Base-by-base conservation (phyloP, 2,797 vertebrate species). In the Gephyroberyx darwinii region DNA sequence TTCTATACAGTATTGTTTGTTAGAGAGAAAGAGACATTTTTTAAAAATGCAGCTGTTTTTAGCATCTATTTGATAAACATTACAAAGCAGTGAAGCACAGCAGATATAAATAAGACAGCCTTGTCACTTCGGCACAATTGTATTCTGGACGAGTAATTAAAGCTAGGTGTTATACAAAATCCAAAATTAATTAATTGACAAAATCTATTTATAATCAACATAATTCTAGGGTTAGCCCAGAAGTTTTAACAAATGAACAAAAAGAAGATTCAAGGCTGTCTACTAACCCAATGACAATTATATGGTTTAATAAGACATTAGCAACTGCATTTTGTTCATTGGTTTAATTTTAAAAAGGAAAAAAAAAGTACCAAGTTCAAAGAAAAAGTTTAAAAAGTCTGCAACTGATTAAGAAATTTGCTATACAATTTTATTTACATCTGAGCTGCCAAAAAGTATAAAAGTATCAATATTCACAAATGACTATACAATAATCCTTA, bases 361-460 rank as follows among this genome's bases (percentile, higher is more conserved):
- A 12, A 94, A 92, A 95, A 89, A 92, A 72, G 95, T 96, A 97
- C 96, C 95, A 89, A 84, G 83, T 90, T 88, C 71, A 78, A 84
- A 91, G 84, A 92, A 92, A 89, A 87, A 77, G 78, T 83, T 92
- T 84, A 80, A 92, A 92, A 93, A 94, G 93, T 93, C 93, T 92
- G 91, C 84, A 81, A 88, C 84, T 86, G 92, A 93, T 94, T 95
- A 95, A 53, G 91, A 96, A 95, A 95, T 92, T 84, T 94, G 88
- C 95, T 96, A 95, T 95, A 98, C 95, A 98, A 82, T 93, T 93
- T 74, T 95, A 97, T 96, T 93, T 96, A 98, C 96, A 96, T 95
- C 93, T 93, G 96, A 99, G 98, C 97, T 98, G 97, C 97, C 97
- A 94, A 93, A 95, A 94, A 92, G 89, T 93, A 94, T 92, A 95